phyloP scores from a whole-genome alignment of 2,888 invertebrate genomes.

The Pantelozetes paolii region DNA sequence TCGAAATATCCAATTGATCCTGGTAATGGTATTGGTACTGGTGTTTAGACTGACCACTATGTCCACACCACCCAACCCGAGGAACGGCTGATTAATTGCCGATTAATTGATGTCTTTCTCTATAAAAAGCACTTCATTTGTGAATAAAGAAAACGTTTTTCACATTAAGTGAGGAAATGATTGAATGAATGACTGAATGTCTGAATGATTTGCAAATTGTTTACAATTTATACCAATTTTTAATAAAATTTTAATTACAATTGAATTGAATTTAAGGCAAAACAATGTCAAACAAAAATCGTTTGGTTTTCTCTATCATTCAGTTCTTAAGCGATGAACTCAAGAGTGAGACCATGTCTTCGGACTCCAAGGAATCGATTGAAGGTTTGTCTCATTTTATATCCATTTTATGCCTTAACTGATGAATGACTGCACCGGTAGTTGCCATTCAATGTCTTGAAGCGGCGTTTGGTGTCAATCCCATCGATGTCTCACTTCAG shows the following conservation, averaged over 20 bases:
- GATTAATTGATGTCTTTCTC: no score
- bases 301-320: slow-evolving; percentile 55
- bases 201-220: no score
- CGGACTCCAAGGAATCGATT: slow-evolving; percentile 66
- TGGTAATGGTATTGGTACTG: no score
- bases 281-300: slow-evolving; percentile 13
- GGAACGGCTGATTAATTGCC: no score
- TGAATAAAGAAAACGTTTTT: no score
- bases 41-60: no score
- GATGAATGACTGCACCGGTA: slow-evolving; percentile 32
- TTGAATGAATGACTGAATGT: no score
- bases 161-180: no score
- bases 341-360: slow-evolving; percentile 51
- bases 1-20: no score
- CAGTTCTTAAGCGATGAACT: slow-evolving; percentile 56
- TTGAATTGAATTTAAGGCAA: background rate
- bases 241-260: background rate
- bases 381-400: slow-evolving; percentile 57
- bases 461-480: slow-evolving; percentile 71
- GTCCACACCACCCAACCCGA: no score
- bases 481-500: slow-evolving; percentile 53
- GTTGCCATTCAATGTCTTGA: slow-evolving; percentile 93
- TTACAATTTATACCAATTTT: background rate
- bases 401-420: background rate
- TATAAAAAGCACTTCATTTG: no score